Evolutionary conservation across 64 coral and sea anemone genomes (phyloP).

Genomic region (Catalaphyllia jardinei): DNA sequence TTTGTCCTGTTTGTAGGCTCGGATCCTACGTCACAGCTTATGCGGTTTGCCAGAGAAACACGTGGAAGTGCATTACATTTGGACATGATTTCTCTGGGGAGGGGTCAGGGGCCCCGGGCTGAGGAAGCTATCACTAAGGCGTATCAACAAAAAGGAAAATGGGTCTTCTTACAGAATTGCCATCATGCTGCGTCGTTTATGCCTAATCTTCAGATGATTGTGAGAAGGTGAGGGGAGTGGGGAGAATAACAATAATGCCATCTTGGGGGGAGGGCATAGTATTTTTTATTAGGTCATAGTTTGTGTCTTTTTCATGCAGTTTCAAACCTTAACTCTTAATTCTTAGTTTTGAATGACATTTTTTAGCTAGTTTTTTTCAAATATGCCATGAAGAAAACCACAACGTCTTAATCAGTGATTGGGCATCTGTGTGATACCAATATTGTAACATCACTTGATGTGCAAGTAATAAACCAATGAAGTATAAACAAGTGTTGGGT

Average conservation of each 20-base stretch:
- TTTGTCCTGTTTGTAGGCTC: constrained; percentile 61
- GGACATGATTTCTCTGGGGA: constrained; percentile 97
- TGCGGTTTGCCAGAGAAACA: constrained; percentile 84
- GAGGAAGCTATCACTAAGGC: constrained; percentile 94
- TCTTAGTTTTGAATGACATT: no score
- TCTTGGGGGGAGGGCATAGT: no score
- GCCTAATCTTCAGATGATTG: constrained; percentile 87
- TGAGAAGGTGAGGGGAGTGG: constrained; percentile 71
- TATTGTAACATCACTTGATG: no score
- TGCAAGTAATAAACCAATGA: no score
- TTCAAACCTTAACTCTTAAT: no score
- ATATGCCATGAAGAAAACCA: no score
- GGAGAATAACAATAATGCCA: not conserved
- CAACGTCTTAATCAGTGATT: no score
- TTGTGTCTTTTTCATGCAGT: no score
- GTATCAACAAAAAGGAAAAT: constrained; percentile 91
- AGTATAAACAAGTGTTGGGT: no score
- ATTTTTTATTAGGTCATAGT: no score
- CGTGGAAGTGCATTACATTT: constrained; percentile 84
- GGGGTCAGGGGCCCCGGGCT: constrained; percentile 80
- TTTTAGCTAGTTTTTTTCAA: no score
- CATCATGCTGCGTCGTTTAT: constrained; percentile 95
- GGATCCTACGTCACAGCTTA: constrained; percentile 89
- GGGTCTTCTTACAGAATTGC: constrained; percentile 99
- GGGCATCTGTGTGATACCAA: no score